phyloP scores from a whole-genome alignment of 1,140 invertebrate genomes.

The Bombus cullumanus region DNA sequence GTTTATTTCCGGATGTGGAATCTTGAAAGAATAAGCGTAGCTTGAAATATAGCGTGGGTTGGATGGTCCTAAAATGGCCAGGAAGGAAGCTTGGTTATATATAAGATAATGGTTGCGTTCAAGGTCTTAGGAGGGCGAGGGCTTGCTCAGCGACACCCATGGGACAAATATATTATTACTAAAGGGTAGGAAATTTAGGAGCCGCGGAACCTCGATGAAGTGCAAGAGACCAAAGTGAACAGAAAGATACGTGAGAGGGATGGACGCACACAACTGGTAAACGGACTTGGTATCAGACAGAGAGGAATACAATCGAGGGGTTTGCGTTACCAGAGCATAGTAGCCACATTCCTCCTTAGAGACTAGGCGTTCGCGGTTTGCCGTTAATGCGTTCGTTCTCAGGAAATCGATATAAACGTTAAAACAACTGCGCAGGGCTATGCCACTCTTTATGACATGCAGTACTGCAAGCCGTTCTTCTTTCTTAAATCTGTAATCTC shows the following conservation, averaged over 20 bases:
- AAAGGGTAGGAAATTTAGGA: slow-evolving; percentile 72
- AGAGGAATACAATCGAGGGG: slow-evolving; percentile 40
- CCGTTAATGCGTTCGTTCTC: slow-evolving; percentile 63
- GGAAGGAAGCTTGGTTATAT: slow-evolving; percentile 53
- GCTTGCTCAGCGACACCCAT: slow-evolving; percentile 66
- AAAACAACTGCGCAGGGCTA: slow-evolving; percentile 39
- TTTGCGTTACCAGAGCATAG: slow-evolving; percentile 57
- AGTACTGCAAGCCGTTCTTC: background rate
- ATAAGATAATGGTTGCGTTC: slow-evolving; percentile 71
- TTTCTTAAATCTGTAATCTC: background rate
- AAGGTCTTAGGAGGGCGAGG: slow-evolving; percentile 48
- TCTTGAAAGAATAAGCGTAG: slow-evolving; percentile 41
- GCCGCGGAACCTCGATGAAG: slow-evolving; percentile 66
- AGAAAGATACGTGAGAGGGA: slow-evolving; percentile 52
- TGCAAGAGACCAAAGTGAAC: slow-evolving; percentile 55
- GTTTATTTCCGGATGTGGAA: slow-evolving; percentile 44
- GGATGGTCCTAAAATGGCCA: slow-evolving; percentile 49
- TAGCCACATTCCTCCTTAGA: slow-evolving; percentile 67
- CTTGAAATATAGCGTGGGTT: slow-evolving; percentile 13
- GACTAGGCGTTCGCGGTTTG: slow-evolving; percentile 62
- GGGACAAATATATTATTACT: slow-evolving; percentile 74
- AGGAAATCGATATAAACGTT: slow-evolving; percentile 62
- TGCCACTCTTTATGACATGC: background rate
- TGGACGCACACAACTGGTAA: background rate
- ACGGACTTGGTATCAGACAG: background rate